These are phyloP conservation scores for Chesias legatella DNA, from an alignment of 2,888 invertebrate species.

Conservation along the genomic window DNA sequence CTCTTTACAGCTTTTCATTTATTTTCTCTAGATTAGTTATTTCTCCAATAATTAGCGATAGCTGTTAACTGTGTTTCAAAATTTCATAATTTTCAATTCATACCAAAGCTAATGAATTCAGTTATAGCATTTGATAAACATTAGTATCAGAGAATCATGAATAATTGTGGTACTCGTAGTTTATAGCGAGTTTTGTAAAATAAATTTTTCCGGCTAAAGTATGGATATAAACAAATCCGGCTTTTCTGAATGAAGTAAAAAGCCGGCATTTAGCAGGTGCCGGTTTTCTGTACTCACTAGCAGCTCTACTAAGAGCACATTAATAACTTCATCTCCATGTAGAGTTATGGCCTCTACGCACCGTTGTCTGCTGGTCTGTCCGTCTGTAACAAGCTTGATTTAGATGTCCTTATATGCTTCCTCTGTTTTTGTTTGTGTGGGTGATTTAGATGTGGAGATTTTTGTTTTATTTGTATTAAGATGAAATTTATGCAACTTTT, in stretches of 20 bases:
- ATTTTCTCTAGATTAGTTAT: no score
- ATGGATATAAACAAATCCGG: no score
- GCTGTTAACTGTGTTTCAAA: no score
- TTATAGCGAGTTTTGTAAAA: no score
- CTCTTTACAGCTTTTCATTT: no score
- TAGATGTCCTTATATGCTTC: conserved; percentile 54
- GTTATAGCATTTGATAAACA: no score
- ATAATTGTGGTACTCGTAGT: no score
- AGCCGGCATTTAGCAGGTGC: conserved; percentile 23
- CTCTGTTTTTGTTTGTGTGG: conserved; percentile 31
- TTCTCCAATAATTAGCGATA: no score
- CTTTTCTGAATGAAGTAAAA: not conserved
- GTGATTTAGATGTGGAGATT: conserved; percentile 11
- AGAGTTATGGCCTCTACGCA: conserved; percentile 48
- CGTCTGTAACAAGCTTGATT: conserved; percentile 53
- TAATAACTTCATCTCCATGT: conserved; percentile 59
- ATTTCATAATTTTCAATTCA: no score
- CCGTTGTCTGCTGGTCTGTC: conserved; percentile 49
- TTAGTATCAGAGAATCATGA: no score
- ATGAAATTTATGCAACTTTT: not conserved
- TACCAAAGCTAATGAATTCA: no score
- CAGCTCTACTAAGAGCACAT: conserved; percentile 33
- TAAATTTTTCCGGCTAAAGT: no score
- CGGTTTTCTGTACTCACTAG: not conserved
- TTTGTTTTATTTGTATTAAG: conserved; percentile 6